Conservation (phyloP, 2,113 vertebrate genomes). For the Chionis minor region DNA sequence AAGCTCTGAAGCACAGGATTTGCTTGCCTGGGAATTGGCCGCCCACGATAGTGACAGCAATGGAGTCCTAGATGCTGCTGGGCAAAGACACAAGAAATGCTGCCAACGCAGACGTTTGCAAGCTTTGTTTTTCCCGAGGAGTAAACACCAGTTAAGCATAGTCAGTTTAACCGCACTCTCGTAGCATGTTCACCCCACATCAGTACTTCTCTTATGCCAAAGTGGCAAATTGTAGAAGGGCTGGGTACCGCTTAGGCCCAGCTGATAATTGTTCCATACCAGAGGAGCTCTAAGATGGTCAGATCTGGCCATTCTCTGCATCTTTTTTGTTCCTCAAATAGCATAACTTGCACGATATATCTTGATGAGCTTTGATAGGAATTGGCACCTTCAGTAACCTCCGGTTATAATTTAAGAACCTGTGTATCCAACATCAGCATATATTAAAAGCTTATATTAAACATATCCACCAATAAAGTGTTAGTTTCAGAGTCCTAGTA, state of each 20-base stretch:
- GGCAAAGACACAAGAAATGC: not conserved
- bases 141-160: fast-evolving
- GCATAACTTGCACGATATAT: not conserved
- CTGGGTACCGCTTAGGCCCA: not conserved
- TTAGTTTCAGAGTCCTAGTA: not conserved
- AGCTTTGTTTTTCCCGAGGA: not conserved
- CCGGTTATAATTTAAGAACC: not conserved
- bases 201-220: not conserved
- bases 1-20: not conserved
- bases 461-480: not conserved
- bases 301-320: not conserved
- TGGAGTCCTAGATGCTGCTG: not conserved
- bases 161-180: not conserved
- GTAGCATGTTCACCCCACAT: not conserved
- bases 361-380: not conserved
- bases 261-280: fast-evolving
- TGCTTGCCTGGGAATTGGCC: not conserved
- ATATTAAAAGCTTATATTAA: not conserved
- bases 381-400: not conserved
- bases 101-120: not conserved
- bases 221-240: not conserved
- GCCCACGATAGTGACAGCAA: not conserved
- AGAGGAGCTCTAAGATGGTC: not conserved
- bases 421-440: not conserved
- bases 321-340: not conserved